A percentile compares a stretch with the other conserved stretches of the same genome.
phyloP scores from a whole-genome alignment of 1,140 invertebrate species.

The Penaeus japonicus region DNA sequence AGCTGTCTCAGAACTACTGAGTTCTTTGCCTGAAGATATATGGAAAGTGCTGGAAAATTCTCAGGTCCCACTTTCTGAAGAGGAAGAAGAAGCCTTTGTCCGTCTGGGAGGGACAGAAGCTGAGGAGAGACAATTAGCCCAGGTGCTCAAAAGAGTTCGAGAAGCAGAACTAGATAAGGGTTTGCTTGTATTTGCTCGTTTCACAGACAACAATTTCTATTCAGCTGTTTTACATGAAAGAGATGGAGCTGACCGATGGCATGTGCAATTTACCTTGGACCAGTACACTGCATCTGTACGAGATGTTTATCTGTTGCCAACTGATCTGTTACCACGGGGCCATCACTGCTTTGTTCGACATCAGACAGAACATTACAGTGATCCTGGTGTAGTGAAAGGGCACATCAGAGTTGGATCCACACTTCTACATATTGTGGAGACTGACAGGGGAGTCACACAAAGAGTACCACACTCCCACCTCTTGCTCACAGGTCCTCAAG shows the following conservation, averaged over 20 bases:
- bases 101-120: conserved; percentile 22
- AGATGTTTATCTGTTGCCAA: conserved; percentile 54
- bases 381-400: conserved; percentile 49
- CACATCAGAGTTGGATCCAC: conserved; percentile 40
- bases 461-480: conserved; percentile 55
- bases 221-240: conserved; percentile 50
- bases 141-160: conserved; percentile 48
- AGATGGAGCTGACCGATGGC: conserved; percentile 43
- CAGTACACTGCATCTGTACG: conserved; percentile 41
- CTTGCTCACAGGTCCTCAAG: conserved; percentile 34
- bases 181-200: conserved; percentile 55
- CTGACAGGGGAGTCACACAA: conserved; percentile 35
- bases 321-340: conserved; percentile 51
- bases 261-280: conserved; percentile 54
- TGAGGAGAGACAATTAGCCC: conserved; percentile 49
- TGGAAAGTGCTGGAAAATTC: conserved; percentile 35
- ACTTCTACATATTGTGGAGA: conserved; percentile 50
- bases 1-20: conserved; percentile 14
- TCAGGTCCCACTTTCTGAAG: conserved; percentile 42
- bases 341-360: conserved; percentile 44
- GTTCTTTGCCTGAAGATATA: conserved; percentile 15
- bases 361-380: conserved; percentile 48
- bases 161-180: conserved; percentile 34
- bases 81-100: conserved; percentile 47
- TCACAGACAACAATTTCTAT: conserved; percentile 56